phyloP scores from a whole-genome alignment of 2,113 vertebrate species.

The Redunca redunca region DNA sequence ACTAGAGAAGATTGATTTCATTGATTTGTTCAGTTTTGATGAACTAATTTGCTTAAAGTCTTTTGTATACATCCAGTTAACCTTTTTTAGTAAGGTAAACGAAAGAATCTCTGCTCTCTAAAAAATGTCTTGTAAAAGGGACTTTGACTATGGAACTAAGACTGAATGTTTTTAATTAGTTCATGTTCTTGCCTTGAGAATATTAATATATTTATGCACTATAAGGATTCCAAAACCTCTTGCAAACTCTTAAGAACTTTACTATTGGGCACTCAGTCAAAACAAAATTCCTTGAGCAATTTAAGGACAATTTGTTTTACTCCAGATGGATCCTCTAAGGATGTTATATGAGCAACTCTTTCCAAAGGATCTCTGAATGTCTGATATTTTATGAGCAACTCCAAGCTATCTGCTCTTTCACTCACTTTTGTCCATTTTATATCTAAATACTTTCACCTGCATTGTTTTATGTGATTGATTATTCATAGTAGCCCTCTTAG shows the following conservation, averaged over 20 bases:
- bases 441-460: background rate
- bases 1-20: background rate
- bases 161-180: background rate
- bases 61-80: background rate
- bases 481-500: background rate
- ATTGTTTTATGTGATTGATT: background rate
- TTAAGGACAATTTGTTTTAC: conserved; percentile 28
- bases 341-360: background rate
- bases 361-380: background rate
- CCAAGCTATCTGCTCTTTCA: background rate
- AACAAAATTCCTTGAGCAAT: background rate
- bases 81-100: conserved; percentile 5
- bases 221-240: background rate
- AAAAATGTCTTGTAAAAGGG: background rate
- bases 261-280: background rate
- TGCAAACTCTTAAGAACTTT: conserved; percentile 3
- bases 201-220: background rate
- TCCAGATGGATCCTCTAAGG: background rate
- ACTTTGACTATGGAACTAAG: background rate
- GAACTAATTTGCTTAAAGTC: background rate
- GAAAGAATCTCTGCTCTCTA: background rate
- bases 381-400: conserved; percentile 2
- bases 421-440: conserved; percentile 2
- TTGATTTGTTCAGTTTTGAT: conserved; percentile 15
- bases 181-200: background rate